Evolutionary conservation across 2,797 vertebrate species (phyloP), one percentile per base, ranked within the genome.

Genomic region (Typhlichthys subterraneus): DNA sequence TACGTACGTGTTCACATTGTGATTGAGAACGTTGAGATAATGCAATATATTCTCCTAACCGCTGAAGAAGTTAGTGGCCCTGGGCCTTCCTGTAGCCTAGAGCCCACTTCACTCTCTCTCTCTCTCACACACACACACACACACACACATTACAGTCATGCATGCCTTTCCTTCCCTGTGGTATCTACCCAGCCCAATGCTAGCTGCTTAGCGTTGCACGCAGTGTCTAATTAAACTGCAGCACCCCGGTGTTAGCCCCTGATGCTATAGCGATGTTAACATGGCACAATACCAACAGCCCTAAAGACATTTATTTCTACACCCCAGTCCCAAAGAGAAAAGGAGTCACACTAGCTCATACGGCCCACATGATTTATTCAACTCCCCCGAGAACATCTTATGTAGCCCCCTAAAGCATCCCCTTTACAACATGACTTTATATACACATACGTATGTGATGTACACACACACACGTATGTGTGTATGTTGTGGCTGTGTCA

Each of bases 201-300:
- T 85, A 72, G 83, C 82, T 88, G 81, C 79, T 90, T 86, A 84
- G 85, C 56, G 63, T 83, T 82, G 79, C 79, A 83, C 77, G 77
- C 74, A 67, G 79, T 76, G 78, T 89, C 88, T 92, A 88, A 88
- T 91, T 90, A 89, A 91, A 89, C 83, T 87, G 78, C 80, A 79
- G 69, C 76, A 72, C 76, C 49, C 10, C 0, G 33, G 70, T 53
- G 61, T 76, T 85, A 85, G 86, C 81, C 63, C 19, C 69, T 57
- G 75, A 81, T 82, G 80, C 84, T 83, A 80, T 11, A 60, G 80
- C 80, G 84, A 82, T 88, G 87, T 91, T 90, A 90, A 90, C 88
- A 89, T 58, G 83, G 74, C 77, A 82, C 85, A 88, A 85, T 87
- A 68, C 84, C 73, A 91, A 90, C 84, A 91, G 73, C 81, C 88